A percentile compares a stretch with the other conserved stretches of the same genome.
These are phyloP conservation scores for Dreissena rostriformis DNA, from an alignment of 1,140 invertebrate genomes.

Conservation along the genomic window DNA sequence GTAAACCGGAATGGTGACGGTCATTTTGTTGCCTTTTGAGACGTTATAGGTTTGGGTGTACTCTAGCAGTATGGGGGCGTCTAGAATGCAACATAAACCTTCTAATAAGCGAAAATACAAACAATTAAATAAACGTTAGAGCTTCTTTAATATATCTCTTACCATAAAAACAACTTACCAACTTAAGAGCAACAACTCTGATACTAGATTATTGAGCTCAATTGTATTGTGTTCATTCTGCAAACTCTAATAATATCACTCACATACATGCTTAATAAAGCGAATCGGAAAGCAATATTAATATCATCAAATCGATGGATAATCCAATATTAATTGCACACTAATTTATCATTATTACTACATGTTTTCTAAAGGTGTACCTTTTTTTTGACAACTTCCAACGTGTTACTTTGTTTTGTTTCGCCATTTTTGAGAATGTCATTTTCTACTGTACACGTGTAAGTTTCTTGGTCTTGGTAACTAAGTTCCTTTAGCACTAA, in stretches of 20 bases:
- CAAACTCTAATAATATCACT: too few relatives aligned
- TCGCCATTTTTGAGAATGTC: neutral
- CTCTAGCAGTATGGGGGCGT: neutral
- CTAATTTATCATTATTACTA: too few relatives aligned
- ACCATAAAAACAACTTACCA: neutral
- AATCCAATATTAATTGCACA: too few relatives aligned
- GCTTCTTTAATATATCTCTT: too few relatives aligned
- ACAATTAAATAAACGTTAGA: too few relatives aligned
- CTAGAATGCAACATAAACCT: neutral
- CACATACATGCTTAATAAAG: too few relatives aligned
- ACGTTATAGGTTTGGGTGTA: neutral
- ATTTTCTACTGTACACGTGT: constrained; percentile 2
- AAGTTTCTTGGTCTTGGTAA: constrained; percentile 4
- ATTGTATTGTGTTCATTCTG: neutral
- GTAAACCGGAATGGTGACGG: neutral
- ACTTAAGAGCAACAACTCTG: too few relatives aligned
- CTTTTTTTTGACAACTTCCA: neutral
- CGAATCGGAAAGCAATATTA: too few relatives aligned
- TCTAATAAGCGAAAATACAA: neutral
- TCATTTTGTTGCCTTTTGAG: neutral
- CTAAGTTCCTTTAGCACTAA: neutral
- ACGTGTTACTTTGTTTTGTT: neutral
- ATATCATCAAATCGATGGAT: too few relatives aligned
- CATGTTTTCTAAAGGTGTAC: neutral
- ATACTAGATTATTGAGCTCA: too few relatives aligned